Evolutionary conservation across 2,113 vertebrate genomes (phyloP), one percentile per base, ranked within the genome.

Genomic region (Channa argus): DNA sequence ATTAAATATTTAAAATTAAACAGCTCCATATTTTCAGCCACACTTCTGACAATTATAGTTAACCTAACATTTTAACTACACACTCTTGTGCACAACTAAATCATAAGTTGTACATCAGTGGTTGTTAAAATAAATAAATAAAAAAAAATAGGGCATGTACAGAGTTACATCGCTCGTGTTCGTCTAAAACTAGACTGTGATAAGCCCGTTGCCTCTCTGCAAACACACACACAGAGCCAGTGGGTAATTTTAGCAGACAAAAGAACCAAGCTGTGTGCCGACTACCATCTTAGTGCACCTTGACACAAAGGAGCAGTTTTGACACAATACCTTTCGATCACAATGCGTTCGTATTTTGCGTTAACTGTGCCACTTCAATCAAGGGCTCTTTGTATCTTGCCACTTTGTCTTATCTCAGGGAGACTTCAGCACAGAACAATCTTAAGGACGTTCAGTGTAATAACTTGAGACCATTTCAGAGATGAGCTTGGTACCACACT

Each of bases 201-300:
- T 11, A 14, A 76, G 58, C 52, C 38, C 8, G 13, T n/a, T 65
- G 62, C 58, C 14, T 74, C 62, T 34, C 15, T 47, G 65, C 61
- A 69, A 44, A 37, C 9, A 14, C 55, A 34, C 39, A 53, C 61
- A 73, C 45, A 43, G 7, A 47, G 54, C 51, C 52, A 4, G 12
- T 61, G 66, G 71, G 70, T 83, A 74, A 88, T 84, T 83, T 85
- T 63, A 82, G 79, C 73, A 84, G 51, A 88, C 85, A 89, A 88
- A 82, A 74, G 78, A 82, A 37, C 38, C 60, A 46, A 69, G 74
- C 63, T 64, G 68, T 51, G 68, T n/a, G 8, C 39, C 6, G 59
- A 83, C 76, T 63, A 44, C 58, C 52, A 72, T 71, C 69, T 86
- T 86, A 83, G 90, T 88, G 76, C 60, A 74, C 60, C 59, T 54